Conservation (phyloP, 2,797 vertebrate genomes). For the Poecile montanus region DNA sequence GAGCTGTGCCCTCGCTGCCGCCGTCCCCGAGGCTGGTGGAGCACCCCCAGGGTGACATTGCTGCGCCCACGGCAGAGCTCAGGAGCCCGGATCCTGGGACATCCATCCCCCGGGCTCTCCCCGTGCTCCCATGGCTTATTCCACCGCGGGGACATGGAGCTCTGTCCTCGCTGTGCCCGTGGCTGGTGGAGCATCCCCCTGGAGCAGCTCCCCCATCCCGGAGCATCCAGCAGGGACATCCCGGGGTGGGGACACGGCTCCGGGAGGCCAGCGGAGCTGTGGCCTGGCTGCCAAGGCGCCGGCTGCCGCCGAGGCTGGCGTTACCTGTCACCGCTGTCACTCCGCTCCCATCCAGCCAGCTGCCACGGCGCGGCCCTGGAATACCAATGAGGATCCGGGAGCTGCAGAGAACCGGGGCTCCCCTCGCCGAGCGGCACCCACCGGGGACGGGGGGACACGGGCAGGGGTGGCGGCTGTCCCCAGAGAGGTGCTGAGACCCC, state of each 20-base stretch:
- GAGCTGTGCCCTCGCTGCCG: not conserved
- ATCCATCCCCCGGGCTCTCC: not conserved
- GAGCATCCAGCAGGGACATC: fast-evolving
- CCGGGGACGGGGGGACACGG: not conserved
- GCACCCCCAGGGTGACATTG: not conserved
- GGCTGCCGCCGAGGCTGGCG: not conserved
- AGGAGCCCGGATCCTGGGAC: fast-evolving
- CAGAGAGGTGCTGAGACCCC: not conserved
- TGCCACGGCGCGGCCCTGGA: conserved; percentile 28
- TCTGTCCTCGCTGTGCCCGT: not conserved
- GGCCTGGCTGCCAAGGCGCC: not conserved
- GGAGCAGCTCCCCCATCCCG: not conserved
- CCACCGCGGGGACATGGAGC: fast-evolving
- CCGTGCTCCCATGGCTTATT: fast-evolving
- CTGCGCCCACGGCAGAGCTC: not conserved
- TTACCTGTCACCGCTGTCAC: conserved; percentile 69
- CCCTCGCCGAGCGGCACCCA: fast-evolving
- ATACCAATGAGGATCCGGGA: conserved; percentile 39
- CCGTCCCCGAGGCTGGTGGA: not conserved
- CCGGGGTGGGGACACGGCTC: fast-evolving
- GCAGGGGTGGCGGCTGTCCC: not conserved
- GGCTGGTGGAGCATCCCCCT: not conserved
- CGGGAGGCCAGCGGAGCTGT: not conserved
- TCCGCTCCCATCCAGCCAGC: conserved; percentile 38
- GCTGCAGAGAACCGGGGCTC: not conserved